Evolutionary conservation across 30 jellyfish, hydroid and myxozoan genomes (phyloP).

Genomic region (Aurelia aurita): DNA sequence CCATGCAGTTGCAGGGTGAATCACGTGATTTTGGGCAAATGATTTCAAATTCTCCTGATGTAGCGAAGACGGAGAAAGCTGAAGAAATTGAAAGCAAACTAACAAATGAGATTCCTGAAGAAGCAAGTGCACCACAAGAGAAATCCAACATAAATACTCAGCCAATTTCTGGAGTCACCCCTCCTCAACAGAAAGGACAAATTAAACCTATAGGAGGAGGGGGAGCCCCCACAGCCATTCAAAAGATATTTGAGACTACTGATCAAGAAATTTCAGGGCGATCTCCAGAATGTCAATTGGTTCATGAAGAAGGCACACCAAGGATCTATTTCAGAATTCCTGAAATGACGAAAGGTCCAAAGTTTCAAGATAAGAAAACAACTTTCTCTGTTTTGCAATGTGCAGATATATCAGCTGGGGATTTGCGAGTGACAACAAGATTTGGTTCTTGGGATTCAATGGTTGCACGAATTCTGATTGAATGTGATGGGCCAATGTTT

Average conservation of each 20-base stretch:
- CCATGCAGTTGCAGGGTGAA: too few relatives aligned
- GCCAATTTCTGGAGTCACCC: too few relatives aligned
- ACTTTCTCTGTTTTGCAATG: constrained; percentile 77
- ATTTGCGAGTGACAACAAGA: constrained; percentile 87
- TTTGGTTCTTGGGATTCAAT: constrained; percentile 97
- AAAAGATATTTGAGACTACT: constrained; percentile 17
- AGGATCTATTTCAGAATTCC: constrained; percentile 80
- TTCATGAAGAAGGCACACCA: constrained; percentile 71
- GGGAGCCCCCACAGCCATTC: constrained; percentile 64
- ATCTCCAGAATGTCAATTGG: constrained; percentile 40
- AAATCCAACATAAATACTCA: too few relatives aligned
- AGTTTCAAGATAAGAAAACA: not conserved
- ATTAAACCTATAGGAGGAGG: constrained; percentile 45
- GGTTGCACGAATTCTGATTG: constrained; percentile 84
- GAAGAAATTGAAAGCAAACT: too few relatives aligned
- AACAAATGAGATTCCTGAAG: too few relatives aligned
- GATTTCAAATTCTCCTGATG: too few relatives aligned
- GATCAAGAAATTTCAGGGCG: not conserved
- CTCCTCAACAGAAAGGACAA: too few relatives aligned
- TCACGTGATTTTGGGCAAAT: too few relatives aligned
- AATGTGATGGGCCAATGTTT: constrained; percentile 83
- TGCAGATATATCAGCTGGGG: constrained; percentile 96
- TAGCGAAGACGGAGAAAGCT: too few relatives aligned
- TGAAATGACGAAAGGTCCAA: constrained; percentile 36
- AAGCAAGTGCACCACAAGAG: too few relatives aligned